Base-by-base conservation (phyloP, 2,888 invertebrate species). In the Cheilosia vernalis region DNA sequence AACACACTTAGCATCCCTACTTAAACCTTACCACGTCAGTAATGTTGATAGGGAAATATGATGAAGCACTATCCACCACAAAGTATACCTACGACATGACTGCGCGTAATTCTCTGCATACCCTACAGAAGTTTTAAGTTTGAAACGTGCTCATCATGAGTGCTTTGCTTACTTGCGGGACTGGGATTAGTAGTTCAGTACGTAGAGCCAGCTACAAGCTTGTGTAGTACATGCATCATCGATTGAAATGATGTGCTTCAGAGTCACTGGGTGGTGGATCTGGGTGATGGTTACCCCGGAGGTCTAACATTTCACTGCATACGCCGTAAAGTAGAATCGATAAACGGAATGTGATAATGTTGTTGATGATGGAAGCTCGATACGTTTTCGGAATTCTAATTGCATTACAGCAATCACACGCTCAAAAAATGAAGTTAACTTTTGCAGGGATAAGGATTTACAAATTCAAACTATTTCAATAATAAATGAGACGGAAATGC, bases 21-120 rank as follows among this genome's bases (percentile, higher is more conserved):
- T 74, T 37, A 27, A 19, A 19, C 60, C 6, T 40, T 66, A 37
- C 64, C 37, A 64, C 73, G 40, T 67, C 56, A 33, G 44, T 24
- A 21, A 73, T 47, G 66, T 53, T 80, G 66, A 80, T 80, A 66
- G 60, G 19, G 40, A 61, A 73, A 17, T 73, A 80, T 73, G 66
- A 67, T 67, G 53, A 67, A 73, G 67, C 51, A 47, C n/a, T 42
- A 44, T 53, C 47, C 47, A 37, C 69, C 33, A 19, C 19, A 10
- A 17, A 19, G 37, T 64, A 27, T 47, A 40, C 66, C 27, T 24
- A 51, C 53, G 42, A 44, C 60, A 40, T 67, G 44, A 51, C 44
- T 74, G 51, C 69, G 51, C 69, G 67, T 81, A 56, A 63, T 67
- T 55, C 61, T 61, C 37, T 19, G 49, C 19, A 61, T 33, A 42